Evolutionary conservation across 1,140 invertebrate species (phyloP), one percentile per base, ranked within the genome.

Genomic region (Drusus annulatus): DNA sequence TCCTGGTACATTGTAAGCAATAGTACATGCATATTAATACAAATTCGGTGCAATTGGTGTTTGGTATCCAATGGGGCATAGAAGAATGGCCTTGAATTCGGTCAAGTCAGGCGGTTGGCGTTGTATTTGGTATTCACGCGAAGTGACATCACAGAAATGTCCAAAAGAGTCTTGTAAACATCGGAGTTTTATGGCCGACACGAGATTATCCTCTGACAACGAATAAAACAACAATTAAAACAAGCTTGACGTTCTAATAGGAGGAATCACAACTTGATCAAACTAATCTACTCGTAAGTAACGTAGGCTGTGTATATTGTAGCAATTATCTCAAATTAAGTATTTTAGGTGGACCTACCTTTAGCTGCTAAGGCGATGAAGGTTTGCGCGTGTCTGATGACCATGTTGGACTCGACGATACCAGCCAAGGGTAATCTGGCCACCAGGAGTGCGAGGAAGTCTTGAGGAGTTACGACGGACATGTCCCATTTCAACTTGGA

Each of bases 401-500:
- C 91, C 91, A 93, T 94, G 63, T 91, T 88, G 2, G 87, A 88
- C 84, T 93, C 91, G 86, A 91, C 92, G n/a, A 85, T 82, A 0
- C 89, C 86, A 76, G 86, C 83, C 84, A 89, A 77, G 83, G 89
- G 86, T 74, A 96, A 87, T 85, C 93, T 90, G 56, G 90, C 90
- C 17, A 96, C 87, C 81, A 96, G 93, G 84, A 95, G 92, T 75
- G 93, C 91, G 58, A 96, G 87, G 88, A 96, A 96, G 87, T 97
- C 95, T 81, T 94, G 92, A 4, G 95, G 93, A 17, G 95, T 96
- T 71, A 96, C 92, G 4, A 94, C 93, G 0, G 93, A 93, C 76
- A 96, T 89, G 87, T 97, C 95, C 95, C 95, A 97, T 84, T 95
- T 96, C 63, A 96, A 87, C 85, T 94, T 94, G 15, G 92, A 93